phyloP scores from a whole-genome alignment of 2,888 invertebrate species.

The Drosophila nigricruria region DNA sequence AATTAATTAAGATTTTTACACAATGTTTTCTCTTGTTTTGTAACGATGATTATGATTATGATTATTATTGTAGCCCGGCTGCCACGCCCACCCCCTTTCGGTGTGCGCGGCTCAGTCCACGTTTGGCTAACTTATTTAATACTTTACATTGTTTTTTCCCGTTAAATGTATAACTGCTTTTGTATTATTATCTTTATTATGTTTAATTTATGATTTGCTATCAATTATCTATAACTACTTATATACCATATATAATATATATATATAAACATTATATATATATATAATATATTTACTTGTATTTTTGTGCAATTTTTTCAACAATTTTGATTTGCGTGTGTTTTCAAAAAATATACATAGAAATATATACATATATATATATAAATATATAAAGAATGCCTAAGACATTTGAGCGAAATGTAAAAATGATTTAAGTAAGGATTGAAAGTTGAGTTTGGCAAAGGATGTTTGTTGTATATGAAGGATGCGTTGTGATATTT shows the following conservation, averaged over 20 bases:
- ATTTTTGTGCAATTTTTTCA: conserved; percentile 79
- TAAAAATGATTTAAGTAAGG: conserved; percentile 52
- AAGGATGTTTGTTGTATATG: conserved; percentile 58
- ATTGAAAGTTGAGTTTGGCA: conserved; percentile 49
- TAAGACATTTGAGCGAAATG: conserved; percentile 53
- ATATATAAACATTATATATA: conserved; percentile 31
- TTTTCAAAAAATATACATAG: conserved; percentile 63
- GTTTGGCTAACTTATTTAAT: conserved; percentile 49
- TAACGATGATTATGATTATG: not conserved
- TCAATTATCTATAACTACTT: conserved; percentile 38
- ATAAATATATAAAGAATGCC: conserved; percentile 47
- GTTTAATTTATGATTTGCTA: conserved; percentile 73
- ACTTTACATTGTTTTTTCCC: conserved; percentile 63
- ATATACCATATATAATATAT: conserved; percentile 25
- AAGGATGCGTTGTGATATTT: conserved; percentile 86
- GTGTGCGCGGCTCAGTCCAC: not conserved
- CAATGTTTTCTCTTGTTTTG: conserved; percentile 66
- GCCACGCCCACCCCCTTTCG: not conserved
- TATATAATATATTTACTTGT: conserved; percentile 57
- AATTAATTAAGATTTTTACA: conserved; percentile 63
- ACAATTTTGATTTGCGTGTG: conserved; percentile 76
- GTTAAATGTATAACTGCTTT: conserved; percentile 75
- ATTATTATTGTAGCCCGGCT: conserved; percentile 22
- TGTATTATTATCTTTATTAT: conserved; percentile 78
- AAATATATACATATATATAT: conserved; percentile 59